Conservation (phyloP, 1,140 invertebrate species). For the Oncopodura yosiiana region DNA sequence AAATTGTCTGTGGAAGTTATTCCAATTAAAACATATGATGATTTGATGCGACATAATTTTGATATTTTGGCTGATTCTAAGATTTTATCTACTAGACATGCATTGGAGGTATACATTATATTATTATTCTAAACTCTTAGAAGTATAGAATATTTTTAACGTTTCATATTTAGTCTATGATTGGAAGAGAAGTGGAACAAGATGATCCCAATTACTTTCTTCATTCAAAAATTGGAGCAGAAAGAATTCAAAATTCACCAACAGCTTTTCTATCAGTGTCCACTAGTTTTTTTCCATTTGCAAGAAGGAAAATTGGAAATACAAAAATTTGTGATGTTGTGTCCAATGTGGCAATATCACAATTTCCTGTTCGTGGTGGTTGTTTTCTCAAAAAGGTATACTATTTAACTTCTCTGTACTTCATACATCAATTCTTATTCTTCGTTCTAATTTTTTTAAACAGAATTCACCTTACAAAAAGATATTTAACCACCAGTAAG, state of each 20-base stretch:
- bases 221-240: not conserved
- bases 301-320: not conserved
- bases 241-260: not conserved
- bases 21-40: slow-evolving; percentile 15
- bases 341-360: not conserved
- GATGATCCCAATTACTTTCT: not conserved
- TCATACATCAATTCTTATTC: slow-evolving; percentile 4
- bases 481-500: slow-evolving; percentile 12
- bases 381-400: too few species aligned
- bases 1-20: slow-evolving; percentile 16
- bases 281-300: not conserved
- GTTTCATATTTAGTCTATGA: too few species aligned
- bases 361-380: too few species aligned
- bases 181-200: not conserved
- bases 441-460: slow-evolving; percentile 8
- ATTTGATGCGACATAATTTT: slow-evolving; percentile 4
- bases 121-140: not conserved
- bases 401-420: slow-evolving; percentile 12
- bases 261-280: not conserved
- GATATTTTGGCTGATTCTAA: slow-evolving; percentile 4
- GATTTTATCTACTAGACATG: not conserved
- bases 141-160: not conserved
- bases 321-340: not conserved
- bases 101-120: not conserved
- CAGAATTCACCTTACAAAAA: slow-evolving; percentile 8